Evolutionary conservation across 2,113 vertebrate species (phyloP), one percentile per base, ranked within the genome.

Genomic region (Phrynosoma platyrhinos): DNA sequence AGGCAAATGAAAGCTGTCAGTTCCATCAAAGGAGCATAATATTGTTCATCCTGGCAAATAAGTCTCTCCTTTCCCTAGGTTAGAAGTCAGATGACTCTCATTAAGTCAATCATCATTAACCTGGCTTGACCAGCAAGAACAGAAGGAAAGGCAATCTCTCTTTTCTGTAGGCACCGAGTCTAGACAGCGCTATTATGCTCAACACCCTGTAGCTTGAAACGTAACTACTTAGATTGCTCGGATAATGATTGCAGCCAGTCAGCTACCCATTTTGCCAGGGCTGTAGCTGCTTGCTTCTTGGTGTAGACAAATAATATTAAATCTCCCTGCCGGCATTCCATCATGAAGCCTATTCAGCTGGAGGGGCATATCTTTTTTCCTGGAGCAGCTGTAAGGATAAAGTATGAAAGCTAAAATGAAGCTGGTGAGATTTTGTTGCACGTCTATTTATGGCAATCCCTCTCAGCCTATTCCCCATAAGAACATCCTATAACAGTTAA

Each of bases 151-250:
- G 78, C 87, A 90, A 90, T 90, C 89, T 94, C 82, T 84, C 58
- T 88, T 91, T 91, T 91, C 91, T 80, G 88, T 86, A 94, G 92
- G 85, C 71, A 69, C 40, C 62, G 66, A 93, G 78, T 93, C 72
- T 89, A 95, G 89, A 92, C 91, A 91, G 79, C 64, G 85, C 85
- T 94, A 87, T 92, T 94, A 82, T 87, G 83, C 83, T 95, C 89
- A 88, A 52, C 82, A 87, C 58, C 79, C 82, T 82, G 36, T 86
- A 87, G 88, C 90, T 95, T 91, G 93, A 94, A 91, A 91, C 62
- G n/a, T 93, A 95, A 94, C 93, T 87, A 90, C 92, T 92, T 87
- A 93, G 76, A 93, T 95, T 91, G 87, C 84, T 93, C 75, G 86
- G 87, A 90, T 93, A 94, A 94, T 93, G 90, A 92, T 83, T 42